Evolutionary conservation across 2,888 invertebrate species (phyloP).

Genomic region (Tinea semifulvella): DNA sequence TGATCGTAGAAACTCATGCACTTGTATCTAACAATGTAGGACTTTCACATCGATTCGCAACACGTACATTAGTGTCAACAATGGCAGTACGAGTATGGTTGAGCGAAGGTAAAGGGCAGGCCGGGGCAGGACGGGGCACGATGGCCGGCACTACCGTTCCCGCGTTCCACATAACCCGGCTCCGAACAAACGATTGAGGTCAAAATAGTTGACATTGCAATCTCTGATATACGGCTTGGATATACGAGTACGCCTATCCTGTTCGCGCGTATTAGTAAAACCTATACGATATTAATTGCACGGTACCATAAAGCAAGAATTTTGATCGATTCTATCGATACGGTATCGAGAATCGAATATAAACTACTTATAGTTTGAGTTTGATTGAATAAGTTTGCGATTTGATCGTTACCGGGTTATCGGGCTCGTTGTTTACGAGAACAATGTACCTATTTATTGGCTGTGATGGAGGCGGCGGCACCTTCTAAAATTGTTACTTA

Average conservation of each 20-base stretch:
- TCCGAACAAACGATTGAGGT: constrained; percentile 14
- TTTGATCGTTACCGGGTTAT: background rate
- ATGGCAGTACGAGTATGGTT: constrained; percentile 10
- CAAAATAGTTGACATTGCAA: constrained; percentile 13
- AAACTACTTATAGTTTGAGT: background rate
- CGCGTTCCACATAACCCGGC: constrained; percentile 51
- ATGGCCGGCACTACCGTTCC: constrained; percentile 38
- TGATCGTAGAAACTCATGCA: background rate
- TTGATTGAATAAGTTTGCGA: background rate
- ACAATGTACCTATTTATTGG: constrained; percentile 16
- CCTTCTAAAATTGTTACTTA: constrained; percentile 17
- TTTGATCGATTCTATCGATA: background rate
- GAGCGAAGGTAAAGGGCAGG: constrained; percentile 21
- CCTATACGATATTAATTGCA: background rate
- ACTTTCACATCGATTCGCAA: constrained; percentile 11
- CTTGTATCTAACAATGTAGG: constrained; percentile 6
- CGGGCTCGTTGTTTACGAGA: background rate
- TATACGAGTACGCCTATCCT: too few species aligned
- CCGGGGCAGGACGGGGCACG: constrained; percentile 42
- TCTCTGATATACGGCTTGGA: background rate
- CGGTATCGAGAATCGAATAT: background rate
- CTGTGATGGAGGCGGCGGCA: constrained; percentile 16
- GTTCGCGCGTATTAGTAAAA: background rate
- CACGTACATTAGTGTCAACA: constrained; percentile 13
- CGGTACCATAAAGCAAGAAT: background rate